A percentile compares a stretch with the other conserved stretches of the same genome.
These are phyloP conservation scores for Antheraea assamensis DNA, from an alignment of 2,888 invertebrate species.

Conservation along the genomic window DNA sequence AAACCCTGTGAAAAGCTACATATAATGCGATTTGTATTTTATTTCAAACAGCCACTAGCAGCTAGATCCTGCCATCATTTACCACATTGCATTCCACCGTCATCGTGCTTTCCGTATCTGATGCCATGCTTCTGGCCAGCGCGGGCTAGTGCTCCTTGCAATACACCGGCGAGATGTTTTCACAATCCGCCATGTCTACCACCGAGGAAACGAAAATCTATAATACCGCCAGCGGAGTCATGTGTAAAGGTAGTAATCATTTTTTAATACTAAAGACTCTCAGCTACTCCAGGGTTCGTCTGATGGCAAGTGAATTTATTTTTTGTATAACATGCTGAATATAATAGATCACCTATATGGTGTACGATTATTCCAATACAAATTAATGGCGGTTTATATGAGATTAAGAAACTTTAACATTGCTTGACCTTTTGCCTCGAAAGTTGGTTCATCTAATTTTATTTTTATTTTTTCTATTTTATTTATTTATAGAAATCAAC, in stretches of 20 bases:
- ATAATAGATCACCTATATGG: not conserved
- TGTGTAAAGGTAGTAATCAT: slow-evolving; percentile 39
- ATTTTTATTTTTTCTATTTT: too few species aligned
- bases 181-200: slow-evolving; percentile 69
- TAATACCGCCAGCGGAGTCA: slow-evolving; percentile 33
- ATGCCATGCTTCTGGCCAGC: slow-evolving; percentile 76
- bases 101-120: slow-evolving; percentile 65
- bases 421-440: too few species aligned
- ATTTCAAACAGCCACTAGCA: slow-evolving; percentile 52
- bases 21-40: not conserved
- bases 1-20: too few species aligned
- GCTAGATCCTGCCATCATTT: slow-evolving; percentile 62
- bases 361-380: not conserved
- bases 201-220: slow-evolving; percentile 39
- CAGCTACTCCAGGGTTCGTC: not conserved
- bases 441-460: too few species aligned
- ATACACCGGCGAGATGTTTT: slow-evolving; percentile 61
- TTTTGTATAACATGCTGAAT: not conserved
- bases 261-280: not conserved
- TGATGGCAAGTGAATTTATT: not conserved
- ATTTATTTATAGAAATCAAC: too few species aligned
- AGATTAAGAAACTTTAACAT: too few species aligned
- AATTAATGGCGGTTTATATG: too few species aligned
- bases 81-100: slow-evolving; percentile 65
- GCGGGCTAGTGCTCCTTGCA: slow-evolving; percentile 63